Evolutionary conservation across 2,888 invertebrate genomes (phyloP).

Genomic region (Rhamnusium bicolor): DNA sequence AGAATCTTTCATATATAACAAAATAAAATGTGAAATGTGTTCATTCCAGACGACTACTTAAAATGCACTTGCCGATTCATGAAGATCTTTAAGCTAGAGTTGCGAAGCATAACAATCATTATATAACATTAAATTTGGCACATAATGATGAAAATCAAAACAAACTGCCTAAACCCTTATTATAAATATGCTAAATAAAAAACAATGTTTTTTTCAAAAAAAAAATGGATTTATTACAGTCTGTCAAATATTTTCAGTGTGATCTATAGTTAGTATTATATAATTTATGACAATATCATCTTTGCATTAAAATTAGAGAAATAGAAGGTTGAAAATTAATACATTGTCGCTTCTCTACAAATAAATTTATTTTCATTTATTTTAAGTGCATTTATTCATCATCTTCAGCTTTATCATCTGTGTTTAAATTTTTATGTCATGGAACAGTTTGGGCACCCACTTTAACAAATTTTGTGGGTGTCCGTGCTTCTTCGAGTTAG

Average conservation of each 20-base stretch:
- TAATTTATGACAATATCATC: too few species aligned
- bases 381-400: neutral
- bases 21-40: too few species aligned
- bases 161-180: conserved; percentile 1
- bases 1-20: too few species aligned
- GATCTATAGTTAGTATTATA: too few species aligned
- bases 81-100: too few species aligned
- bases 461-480: conserved; percentile 1
- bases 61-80: too few species aligned
- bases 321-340: neutral
- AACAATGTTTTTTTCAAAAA: neutral
- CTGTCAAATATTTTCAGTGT: too few species aligned
- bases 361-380: neutral
- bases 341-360: neutral
- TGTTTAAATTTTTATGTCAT: neutral
- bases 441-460: neutral
- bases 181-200: neutral
- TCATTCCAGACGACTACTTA: too few species aligned
- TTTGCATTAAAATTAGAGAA: neutral
- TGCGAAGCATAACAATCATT: too few species aligned
- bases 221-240: neutral
- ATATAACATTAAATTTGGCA: too few species aligned
- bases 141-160: neutral
- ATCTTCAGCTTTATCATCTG: neutral
- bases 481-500: neutral